These are phyloP conservation scores for Adrianichthys oophorus DNA, from an alignment of 2,797 vertebrate species.

Conservation along the genomic window DNA sequence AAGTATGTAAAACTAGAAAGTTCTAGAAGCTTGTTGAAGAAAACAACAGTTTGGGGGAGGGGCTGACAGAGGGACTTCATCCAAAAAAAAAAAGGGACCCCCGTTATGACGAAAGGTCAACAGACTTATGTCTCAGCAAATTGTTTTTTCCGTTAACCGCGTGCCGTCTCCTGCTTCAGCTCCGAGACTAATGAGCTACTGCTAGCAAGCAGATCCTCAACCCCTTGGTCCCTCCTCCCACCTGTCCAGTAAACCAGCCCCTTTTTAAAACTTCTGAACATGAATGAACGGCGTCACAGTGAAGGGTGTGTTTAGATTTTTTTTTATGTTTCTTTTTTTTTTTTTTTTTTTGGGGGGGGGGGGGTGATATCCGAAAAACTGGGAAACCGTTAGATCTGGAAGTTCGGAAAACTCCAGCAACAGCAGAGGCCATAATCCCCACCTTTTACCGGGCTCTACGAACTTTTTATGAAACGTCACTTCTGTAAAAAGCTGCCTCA, in stretches of 20 bases:
- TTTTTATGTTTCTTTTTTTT: no score
- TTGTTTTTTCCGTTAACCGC: slow-evolving; percentile 52
- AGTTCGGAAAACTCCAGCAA: no score
- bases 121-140: slow-evolving; percentile 66
- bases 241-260: slow-evolving; percentile 34
- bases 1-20: slow-evolving; percentile 50
- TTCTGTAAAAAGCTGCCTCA: slow-evolving; percentile 78
- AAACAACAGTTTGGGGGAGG: not conserved
- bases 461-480: no score
- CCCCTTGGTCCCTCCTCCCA: slow-evolving; percentile 25
- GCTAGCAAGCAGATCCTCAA: slow-evolving; percentile 15
- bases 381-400: no score
- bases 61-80: slow-evolving; percentile 66
- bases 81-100: slow-evolving; percentile 56
- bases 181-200: slow-evolving; percentile 60
- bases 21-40: slow-evolving; percentile 70
- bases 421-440: no score
- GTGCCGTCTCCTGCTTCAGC: slow-evolving; percentile 41
- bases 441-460: no score
- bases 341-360: no score
- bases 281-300: no score
- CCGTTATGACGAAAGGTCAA: slow-evolving; percentile 64
- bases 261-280: no score
- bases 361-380: no score
- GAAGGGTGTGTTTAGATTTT: no score